Base-by-base conservation (phyloP, 2,797 vertebrate genomes). In the Chrosomus eos region DNA sequence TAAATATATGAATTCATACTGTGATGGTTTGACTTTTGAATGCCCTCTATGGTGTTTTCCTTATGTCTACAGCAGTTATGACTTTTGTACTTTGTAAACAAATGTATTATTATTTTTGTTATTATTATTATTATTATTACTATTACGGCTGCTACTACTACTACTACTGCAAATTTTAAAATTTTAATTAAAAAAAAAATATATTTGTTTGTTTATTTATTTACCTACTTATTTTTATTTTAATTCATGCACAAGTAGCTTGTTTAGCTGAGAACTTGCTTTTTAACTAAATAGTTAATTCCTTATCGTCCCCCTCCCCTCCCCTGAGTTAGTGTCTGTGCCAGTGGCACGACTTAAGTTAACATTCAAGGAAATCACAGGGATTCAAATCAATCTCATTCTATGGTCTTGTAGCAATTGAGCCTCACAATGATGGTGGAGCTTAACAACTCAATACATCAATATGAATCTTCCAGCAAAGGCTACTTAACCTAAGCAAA, bases 371-470 rank as follows among this genome's bases (percentile, higher is more conserved):
- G 71, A 85, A 87, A 85, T 88, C 38, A 76, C 60, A 87, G 55
- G 81, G 80, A 81, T 80, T 68, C 58, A 86, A 86, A 88, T 88
- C 85, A 82, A 86, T 88, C 84, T 85, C 53, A 86, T 85, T 87
- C 84, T 80, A 85, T 78, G 80, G 82, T 83, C 85, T 87, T 80
- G 45, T 66, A 88, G 88, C 82, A 74, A 83, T 88, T 88, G 74
- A 88, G 80, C 53, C 86, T 77, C 85, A 80, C 88, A 86, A 85
- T 90, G 84, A 89, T 88, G 86, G 85, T 85, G 84, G 72, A 84
- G 88, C 88, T 89, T 90, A 88, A 87, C 28, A 64, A 82, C 81
- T 79, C 86, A 87, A 89, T 88, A 89, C 83, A 89, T 90, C 88
- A 88, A 90, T 90, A 89, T 73, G 45, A 85, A 86, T 87, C 82